A percentile compares a stretch with the other conserved stretches of the same genome.
Evolutionary conservation across 1,140 invertebrate species (phyloP).

Genomic region (Zaprionus taronus): DNA sequence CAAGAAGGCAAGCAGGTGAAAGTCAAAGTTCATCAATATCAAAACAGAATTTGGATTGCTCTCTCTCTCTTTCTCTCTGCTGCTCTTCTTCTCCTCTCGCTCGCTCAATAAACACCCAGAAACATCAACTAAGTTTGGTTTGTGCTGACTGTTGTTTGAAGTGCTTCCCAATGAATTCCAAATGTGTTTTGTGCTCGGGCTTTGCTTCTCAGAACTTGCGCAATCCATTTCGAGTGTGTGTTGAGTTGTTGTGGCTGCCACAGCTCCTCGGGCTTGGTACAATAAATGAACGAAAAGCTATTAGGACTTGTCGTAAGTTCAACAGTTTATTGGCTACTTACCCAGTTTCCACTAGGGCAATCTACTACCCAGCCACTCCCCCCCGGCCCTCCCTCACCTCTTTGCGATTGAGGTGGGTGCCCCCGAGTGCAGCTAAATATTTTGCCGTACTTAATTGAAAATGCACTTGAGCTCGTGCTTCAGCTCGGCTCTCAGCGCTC

Average conservation of each 20-base stretch:
- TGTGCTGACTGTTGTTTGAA: constrained; percentile 24
- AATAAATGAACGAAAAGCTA: constrained; percentile 73
- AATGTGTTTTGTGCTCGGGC: constrained; percentile 39
- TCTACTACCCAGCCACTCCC: neutral
- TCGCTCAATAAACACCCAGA: neutral
- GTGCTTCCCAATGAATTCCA: constrained; percentile 43
- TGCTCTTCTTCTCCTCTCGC: neutral
- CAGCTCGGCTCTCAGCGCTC: constrained; percentile 12
- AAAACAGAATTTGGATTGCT: constrained; percentile 15
- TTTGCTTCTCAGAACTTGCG: constrained; percentile 20
- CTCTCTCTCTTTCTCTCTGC: neutral
- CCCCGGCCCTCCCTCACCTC: too few relatives aligned
- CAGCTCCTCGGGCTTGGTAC: constrained; percentile 10
- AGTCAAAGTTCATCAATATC: constrained; percentile 38
- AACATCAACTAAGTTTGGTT: constrained; percentile 3
- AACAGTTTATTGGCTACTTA: constrained; percentile 73
- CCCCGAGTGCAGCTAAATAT: constrained; percentile 68
- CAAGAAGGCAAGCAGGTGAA: neutral
- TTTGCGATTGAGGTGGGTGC: neutral
- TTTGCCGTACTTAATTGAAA: constrained; percentile 76
- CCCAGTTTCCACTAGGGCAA: constrained; percentile 11
- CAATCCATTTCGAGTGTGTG: constrained; percentile 36
- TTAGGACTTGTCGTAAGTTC: constrained; percentile 71
- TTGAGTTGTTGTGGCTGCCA: constrained; percentile 35
- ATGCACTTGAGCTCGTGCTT: constrained; percentile 63